phyloP scores from a whole-genome alignment of 2,888 invertebrate genomes.

The Caenorhabditis doughertyi region DNA sequence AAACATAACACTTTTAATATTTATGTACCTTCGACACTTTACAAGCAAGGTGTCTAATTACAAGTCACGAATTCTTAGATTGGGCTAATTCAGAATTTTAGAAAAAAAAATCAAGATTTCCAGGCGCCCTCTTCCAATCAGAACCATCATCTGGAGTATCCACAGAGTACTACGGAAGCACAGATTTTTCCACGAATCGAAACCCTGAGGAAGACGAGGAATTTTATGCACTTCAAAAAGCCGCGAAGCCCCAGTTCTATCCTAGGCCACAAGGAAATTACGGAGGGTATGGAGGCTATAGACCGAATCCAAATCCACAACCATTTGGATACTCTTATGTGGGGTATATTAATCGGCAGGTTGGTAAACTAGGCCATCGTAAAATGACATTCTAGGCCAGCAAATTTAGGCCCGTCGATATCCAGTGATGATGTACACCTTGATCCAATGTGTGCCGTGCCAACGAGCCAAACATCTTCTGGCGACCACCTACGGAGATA shows the following conservation, averaged over 20 bases:
- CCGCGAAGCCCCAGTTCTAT: slow-evolving; percentile 39
- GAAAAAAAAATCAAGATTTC: not conserved
- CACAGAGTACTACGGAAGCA: not conserved
- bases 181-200: not conserved
- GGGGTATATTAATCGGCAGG: slow-evolving; percentile 79
- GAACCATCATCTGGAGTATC: slow-evolving; percentile 1
- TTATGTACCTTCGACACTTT: not conserved
- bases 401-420: slow-evolving; percentile 67
- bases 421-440: slow-evolving; percentile 80
- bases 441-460: slow-evolving; percentile 79
- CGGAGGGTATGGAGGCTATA: slow-evolving; percentile 44
- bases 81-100: too few species aligned
- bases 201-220: slow-evolving; percentile 14
- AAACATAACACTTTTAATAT: not conserved
- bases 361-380: not conserved
- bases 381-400: not conserved
- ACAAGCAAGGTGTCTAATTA: slow-evolving; percentile 6
- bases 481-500: slow-evolving; percentile 79
- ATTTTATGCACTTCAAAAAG: not conserved
- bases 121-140: slow-evolving; percentile 18
- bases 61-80: not conserved
- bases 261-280: slow-evolving; percentile 51
- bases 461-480: slow-evolving; percentile 81
- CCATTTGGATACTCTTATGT: slow-evolving; percentile 75
- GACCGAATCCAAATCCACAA: slow-evolving; percentile 49